Percentiles rank a stretch among this genome's conserved stretches.
Evolutionary conservation across 2,113 vertebrate species (phyloP).

Genomic region (Dromas ardeola): DNA sequence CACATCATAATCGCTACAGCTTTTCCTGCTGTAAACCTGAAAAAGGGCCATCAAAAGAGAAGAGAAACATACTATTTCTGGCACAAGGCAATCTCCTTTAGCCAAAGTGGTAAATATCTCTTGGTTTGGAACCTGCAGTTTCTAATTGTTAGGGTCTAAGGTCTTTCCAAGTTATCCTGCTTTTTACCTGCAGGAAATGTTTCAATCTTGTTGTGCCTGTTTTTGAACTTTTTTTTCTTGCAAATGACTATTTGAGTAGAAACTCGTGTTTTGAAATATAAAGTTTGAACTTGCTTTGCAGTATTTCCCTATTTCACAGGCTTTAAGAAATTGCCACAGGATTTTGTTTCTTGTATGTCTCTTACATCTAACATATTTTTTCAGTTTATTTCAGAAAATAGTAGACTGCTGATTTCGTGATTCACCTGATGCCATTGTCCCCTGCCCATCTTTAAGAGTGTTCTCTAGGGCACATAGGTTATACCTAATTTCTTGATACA

Average conservation of each 20-base stretch:
- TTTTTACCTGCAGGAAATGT: not conserved
- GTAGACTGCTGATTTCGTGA: not conserved
- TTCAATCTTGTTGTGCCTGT: not conserved
- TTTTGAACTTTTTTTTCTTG: not conserved
- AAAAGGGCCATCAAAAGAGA: not conserved
- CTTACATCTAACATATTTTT: not conserved
- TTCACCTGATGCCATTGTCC: not conserved
- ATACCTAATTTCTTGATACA: not conserved
- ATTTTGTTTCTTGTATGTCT: not conserved
- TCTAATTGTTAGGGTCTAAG: not conserved
- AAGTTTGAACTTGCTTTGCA: not conserved
- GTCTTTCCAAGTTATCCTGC: not conserved
- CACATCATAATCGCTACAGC: not conserved
- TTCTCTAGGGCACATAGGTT: not conserved
- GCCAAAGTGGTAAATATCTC: not conserved
- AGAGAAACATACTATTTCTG: not conserved
- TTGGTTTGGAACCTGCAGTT: not conserved
- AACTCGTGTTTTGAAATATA: not conserved
- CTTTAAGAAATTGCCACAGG: not conserved
- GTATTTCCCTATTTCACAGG: not conserved
- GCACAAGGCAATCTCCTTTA: not conserved
- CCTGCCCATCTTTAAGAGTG: not conserved
- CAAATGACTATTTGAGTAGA: not conserved
- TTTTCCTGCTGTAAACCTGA: not conserved
- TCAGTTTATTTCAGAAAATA: not conserved